A percentile compares a stretch with the other conserved stretches of the same genome.
These are phyloP conservation scores for Epinephelus cyanopodus DNA, from an alignment of 2,113 vertebrate species.

Conservation along the genomic window DNA sequence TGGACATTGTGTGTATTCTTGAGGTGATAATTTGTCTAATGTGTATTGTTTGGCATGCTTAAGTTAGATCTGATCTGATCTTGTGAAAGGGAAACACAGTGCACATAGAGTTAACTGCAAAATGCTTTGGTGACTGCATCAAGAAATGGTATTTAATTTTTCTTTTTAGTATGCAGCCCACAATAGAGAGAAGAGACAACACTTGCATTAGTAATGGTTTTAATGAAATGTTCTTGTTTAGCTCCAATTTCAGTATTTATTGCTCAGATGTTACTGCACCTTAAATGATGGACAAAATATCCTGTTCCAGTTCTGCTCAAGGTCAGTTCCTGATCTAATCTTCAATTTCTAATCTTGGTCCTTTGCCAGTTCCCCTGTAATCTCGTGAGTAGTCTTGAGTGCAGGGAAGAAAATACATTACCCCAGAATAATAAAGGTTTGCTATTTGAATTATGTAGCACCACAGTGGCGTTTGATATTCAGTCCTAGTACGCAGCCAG, in stretches of 20 bases:
- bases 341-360: constrained; percentile 29
- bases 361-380: constrained; percentile 25
- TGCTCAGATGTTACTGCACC: background rate
- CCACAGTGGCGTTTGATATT: constrained; percentile 59
- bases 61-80: constrained; percentile 17
- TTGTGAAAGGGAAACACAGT: constrained; percentile 50
- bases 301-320: background rate
- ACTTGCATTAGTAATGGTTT: background rate
- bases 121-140: background rate
- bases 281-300: background rate
- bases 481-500: constrained; percentile 32
- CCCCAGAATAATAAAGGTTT: constrained; percentile 61
- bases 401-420: constrained; percentile 48
- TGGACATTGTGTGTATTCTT: background rate
- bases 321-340: constrained; percentile 25
- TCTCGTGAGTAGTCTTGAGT: constrained; percentile 38
- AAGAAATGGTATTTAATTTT: background rate
- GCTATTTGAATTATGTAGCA: constrained; percentile 67
- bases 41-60: background rate
- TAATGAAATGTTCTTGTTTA: background rate
- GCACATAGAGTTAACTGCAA: constrained; percentile 24
- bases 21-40: constrained; percentile 3
- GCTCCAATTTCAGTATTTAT: background rate
- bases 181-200: background rate
- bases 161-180: background rate